These are phyloP conservation scores for Proterorhinus semilunaris DNA, from an alignment of 2,113 vertebrate genomes.

Conservation along the genomic window DNA sequence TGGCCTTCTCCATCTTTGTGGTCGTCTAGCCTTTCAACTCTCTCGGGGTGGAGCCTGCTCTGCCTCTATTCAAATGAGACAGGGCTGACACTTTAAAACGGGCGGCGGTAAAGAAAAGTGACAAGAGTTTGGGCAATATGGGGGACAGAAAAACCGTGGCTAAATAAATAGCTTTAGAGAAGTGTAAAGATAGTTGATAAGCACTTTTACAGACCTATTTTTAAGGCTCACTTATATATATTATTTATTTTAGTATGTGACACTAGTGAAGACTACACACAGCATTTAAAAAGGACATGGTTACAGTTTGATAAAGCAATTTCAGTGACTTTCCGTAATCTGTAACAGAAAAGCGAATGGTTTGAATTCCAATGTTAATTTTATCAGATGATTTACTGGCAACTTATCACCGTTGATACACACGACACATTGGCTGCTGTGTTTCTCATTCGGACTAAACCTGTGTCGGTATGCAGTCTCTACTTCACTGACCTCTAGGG, in stretches of 20 bases:
- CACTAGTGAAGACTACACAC: too few relatives aligned
- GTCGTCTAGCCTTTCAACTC: constrained; percentile 79
- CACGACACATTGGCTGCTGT: neutral
- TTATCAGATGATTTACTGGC: neutral
- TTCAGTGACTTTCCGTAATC: neutral
- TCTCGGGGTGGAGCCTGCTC: constrained; percentile 74
- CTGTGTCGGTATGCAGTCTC: neutral
- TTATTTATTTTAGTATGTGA: too few relatives aligned
- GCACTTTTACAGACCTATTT: neutral
- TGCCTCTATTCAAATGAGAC: constrained; percentile 75
- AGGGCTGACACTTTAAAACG: constrained; percentile 65
- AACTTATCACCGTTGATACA: neutral
- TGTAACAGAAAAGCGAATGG: neutral
- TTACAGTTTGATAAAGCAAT: too few relatives aligned
- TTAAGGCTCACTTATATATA: too few relatives aligned
- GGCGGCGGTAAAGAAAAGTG: constrained; percentile 60
- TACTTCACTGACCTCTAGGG: neutral
- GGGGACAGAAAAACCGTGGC: neutral
- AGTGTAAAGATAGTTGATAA: neutral
- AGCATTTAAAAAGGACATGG: too few relatives aligned
- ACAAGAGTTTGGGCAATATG: constrained; percentile 45
- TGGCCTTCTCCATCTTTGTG: constrained; percentile 77
- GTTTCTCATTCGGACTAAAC: neutral
- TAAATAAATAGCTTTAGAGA: neutral
- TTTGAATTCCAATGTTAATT: neutral